Evolutionary conservation across 2,888 invertebrate species (phyloP), one percentile per base, ranked within the genome.

Genomic region (Nomada ruficornis): DNA sequence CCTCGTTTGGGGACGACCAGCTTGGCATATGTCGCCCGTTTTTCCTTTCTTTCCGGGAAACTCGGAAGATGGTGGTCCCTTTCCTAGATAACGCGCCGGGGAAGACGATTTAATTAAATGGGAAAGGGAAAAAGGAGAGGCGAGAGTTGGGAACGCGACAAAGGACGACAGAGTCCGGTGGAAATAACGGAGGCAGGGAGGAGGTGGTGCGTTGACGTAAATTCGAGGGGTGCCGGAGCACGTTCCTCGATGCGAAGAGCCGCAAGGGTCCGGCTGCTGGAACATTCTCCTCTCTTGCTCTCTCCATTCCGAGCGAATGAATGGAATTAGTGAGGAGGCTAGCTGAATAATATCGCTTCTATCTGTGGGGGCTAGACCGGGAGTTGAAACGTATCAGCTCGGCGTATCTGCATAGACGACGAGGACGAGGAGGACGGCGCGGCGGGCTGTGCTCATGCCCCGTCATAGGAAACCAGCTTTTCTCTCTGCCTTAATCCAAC

Each of bases 281-380:
- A 82, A 72, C 68, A 75, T 63, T 67, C 59, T 68, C 81, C 47
- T 54, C 47, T 78, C 78, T 83, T 68, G 78, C 47, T 54, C 47
- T 78, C 78, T 83, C 60, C 80, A 80, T 86, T 83, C 84, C 87
- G 89, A 89, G 86, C 88, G 92, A 92, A 92, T 94, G 93, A 94
- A 94, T 94, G 93, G 94, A 93, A 94, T 94, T 94, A 94, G 94
- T 91, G 93, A 93, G 93, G 91, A 93, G 92, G 91, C 92, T 91
- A 91, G 91, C 90, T 93, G 93, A 94, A 94, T 94, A 93, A 93
- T 94, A 94, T 94, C 94, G 90, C 90, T 86, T 93, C 92, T 93
- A 93, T 94, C 93, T 93, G 90, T 83, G 90, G 92, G 90, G 91
- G 91, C 90, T 90, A 90, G 89, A 90, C 90, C 90, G 90, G 89